These are phyloP conservation scores for Cyanoderma ruficeps DNA, from an alignment of 2,113 vertebrate species.

Conservation along the genomic window DNA sequence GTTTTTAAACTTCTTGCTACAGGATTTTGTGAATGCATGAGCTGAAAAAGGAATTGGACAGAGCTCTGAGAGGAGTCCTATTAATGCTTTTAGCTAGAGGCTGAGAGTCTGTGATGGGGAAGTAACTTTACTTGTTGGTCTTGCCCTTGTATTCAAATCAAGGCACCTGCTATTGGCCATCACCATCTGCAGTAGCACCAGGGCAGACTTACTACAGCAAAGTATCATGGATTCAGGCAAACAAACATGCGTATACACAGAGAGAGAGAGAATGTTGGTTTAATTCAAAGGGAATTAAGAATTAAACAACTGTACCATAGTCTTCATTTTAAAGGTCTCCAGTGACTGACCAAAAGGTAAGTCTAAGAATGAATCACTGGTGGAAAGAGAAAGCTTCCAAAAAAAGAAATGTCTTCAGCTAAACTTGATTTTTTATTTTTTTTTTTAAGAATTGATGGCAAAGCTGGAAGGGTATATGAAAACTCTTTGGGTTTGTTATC, in stretches of 20 bases:
- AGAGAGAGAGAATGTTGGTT: background rate
- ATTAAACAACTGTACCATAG: background rate
- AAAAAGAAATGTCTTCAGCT: background rate
- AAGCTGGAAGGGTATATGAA: background rate
- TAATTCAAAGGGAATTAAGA: background rate
- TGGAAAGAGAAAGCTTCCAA: background rate
- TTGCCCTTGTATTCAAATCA: background rate
- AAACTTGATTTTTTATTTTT: background rate
- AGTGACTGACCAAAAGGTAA: background rate
- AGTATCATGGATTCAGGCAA: background rate
- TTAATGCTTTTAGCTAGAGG: background rate
- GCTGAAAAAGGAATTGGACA: background rate
- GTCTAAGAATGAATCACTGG: background rate
- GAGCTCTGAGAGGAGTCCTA: background rate
- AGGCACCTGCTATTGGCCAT: background rate
- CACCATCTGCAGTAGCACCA: background rate
- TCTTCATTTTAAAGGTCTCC: background rate
- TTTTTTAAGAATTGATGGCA: background rate
- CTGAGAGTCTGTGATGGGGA: background rate
- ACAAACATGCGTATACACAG: background rate
- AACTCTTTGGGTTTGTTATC: background rate
- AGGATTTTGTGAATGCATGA: background rate
- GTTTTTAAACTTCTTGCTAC: background rate
- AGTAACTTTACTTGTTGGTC: rapidly evolving
- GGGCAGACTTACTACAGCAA: background rate